A percentile compares a stretch with the other conserved stretches of the same genome.
Conservation (phyloP, 1,140 invertebrate species). For the Battus philenor region DNA sequence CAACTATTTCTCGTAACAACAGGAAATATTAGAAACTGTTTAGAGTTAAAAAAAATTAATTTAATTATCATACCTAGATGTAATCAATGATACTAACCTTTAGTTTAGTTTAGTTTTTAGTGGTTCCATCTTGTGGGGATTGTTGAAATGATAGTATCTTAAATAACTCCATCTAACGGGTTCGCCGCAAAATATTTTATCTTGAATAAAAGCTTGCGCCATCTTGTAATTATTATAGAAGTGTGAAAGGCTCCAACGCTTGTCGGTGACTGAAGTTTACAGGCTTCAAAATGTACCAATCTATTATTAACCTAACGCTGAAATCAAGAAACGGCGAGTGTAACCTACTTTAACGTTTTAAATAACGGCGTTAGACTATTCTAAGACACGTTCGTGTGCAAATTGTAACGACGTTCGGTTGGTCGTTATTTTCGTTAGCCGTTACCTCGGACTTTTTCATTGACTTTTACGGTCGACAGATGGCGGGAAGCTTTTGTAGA, state of each 20-base stretch:
- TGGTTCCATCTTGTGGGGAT: slow-evolving; percentile 39
- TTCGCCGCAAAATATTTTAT: slow-evolving; percentile 25
- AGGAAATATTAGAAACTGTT: too few species aligned
- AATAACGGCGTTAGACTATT: slow-evolving; percentile 24
- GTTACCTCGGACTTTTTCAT: slow-evolving; percentile 27
- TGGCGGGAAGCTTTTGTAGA: too few species aligned
- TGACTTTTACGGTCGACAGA: slow-evolving; percentile 30
- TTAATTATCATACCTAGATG: too few species aligned
- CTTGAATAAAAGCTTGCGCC: slow-evolving; percentile 31
- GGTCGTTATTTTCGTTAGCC: slow-evolving; percentile 49
- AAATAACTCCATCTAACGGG: slow-evolving; percentile 44
- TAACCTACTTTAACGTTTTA: slow-evolving; percentile 47
- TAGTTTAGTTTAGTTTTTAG: slow-evolving; percentile 1
- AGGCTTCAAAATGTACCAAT: slow-evolving; percentile 36
- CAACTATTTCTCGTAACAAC: too few species aligned
- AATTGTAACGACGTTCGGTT: slow-evolving; percentile 35
- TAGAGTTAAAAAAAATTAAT: too few species aligned
- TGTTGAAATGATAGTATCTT: slow-evolving; percentile 22
- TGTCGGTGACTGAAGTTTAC: slow-evolving; percentile 37
- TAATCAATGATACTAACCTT: slow-evolving; percentile 14
- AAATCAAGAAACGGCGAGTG: slow-evolving; percentile 38
- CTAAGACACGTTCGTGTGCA: slow-evolving; percentile 30
- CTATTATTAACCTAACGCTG: slow-evolving; percentile 44
- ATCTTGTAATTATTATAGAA: slow-evolving; percentile 32
- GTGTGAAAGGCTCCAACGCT: slow-evolving; percentile 52